Evolutionary conservation across 1,140 invertebrate species (phyloP), one percentile per base, ranked within the genome.

Genomic region (Hyles vespertilio): DNA sequence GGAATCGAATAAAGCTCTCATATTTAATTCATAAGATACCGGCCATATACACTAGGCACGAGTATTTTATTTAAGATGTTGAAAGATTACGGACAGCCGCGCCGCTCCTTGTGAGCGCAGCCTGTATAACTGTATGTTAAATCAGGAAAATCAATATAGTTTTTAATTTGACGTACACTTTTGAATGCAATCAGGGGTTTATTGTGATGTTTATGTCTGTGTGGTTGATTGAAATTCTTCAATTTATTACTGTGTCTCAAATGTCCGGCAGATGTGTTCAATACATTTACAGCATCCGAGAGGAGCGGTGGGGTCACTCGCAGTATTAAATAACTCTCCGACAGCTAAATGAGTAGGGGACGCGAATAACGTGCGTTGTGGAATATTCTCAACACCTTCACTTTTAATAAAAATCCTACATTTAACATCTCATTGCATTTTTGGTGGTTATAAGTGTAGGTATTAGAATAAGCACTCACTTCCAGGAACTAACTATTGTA

Each of bases 11-110:
- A 89, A 89, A 84, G 81, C 84, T 77, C 86, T 89, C 86, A 89
- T 89, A 89, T 89, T 84, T 89, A 89, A 89, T 89, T 89, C 86
- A 89, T 89, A 87, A 81, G 86, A 79, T 84, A 84, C 84, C 81
- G 81, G 86, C 82, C 86, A 84, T 88, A 85, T 72, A 71, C 74
- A 80, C 79, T 81, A 84, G 74, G 67, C 70, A 72, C 72, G 72
- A 81, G 84, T 87, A 83, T 84, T 87, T 89, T 89, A 89, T 87
- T 89, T 86, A 89, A 80, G 79, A 81, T 79, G 74, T 77, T 72
- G 70, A 77, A 74, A 85, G 80, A 87, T 84, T 81, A 81, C 80
- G 77, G 76, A 79, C 68, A 61, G 61, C 72, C 60, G 69, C 4
- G 5, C 36, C 36, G 36, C 36, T 40, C 36, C 36, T 40, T 8